Percentiles rank a stretch among this genome's conserved stretches.
Evolutionary conservation across 2,888 invertebrate species (phyloP).

Genomic region (Panzeria rudis): DNA sequence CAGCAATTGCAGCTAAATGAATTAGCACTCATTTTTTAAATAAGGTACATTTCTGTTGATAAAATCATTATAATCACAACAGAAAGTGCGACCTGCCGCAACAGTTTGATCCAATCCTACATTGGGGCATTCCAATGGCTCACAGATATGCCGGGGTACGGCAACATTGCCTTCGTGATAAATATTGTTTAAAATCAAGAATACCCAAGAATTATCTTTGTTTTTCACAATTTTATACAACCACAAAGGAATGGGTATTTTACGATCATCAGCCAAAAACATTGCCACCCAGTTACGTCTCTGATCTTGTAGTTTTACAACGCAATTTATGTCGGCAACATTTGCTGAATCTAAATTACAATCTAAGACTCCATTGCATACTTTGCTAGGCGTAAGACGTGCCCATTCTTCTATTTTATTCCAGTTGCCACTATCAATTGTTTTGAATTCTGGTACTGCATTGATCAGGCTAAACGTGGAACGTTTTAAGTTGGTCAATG

Average conservation of each 20-base stretch:
- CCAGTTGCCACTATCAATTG: constrained; percentile 86
- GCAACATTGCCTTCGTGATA: not conserved
- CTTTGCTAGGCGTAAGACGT: constrained; percentile 77
- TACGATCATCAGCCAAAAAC: constrained; percentile 44
- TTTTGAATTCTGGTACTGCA: constrained; percentile 84
- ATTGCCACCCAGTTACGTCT: constrained; percentile 26
- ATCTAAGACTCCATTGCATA: constrained; percentile 59
- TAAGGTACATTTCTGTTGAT: constrained; percentile 34
- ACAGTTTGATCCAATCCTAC: not conserved
- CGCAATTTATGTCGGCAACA: constrained; percentile 21
- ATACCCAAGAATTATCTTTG: not conserved
- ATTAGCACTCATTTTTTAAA: constrained; percentile 35
- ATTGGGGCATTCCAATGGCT: constrained; percentile 8
- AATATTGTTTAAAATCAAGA: constrained; percentile 62
- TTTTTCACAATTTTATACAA: constrained; percentile 55
- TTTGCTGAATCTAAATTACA: constrained; percentile 37
- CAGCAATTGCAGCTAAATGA: no score
- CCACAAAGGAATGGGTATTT: constrained; percentile 64
- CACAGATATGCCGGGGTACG: not conserved
- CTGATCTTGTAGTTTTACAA: constrained; percentile 25
- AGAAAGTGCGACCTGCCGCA: constrained; percentile 33
- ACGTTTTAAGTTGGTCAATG: constrained; percentile 83
- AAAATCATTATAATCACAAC: constrained; percentile 46
- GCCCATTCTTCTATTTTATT: constrained; percentile 83
- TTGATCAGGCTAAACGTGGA: constrained; percentile 84